Percentiles rank a stretch among this genome's conserved stretches.
Evolutionary conservation across 2,888 invertebrate genomes (phyloP).

Genomic region (Biston stratarius): DNA sequence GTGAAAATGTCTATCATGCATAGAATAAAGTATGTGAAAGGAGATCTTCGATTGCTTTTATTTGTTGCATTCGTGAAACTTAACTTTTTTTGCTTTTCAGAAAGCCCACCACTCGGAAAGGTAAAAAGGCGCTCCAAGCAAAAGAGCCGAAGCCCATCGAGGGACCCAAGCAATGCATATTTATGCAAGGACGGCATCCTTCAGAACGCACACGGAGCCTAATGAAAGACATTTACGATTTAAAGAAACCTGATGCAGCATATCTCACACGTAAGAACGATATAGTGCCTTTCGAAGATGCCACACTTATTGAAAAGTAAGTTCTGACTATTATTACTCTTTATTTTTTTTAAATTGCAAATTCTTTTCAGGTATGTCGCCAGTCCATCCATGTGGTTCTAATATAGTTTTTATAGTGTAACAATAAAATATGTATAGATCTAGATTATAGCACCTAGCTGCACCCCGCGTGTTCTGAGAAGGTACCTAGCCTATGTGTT

Average conservation of each 20-base stretch:
- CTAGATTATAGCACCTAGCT: no score
- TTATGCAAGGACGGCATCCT: conserved; percentile 94
- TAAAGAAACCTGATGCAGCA: conserved; percentile 95
- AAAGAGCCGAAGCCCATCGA: conserved; percentile 96
- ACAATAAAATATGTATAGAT: no score
- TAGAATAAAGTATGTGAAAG: conserved; percentile 69
- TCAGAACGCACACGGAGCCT: conserved; percentile 89
- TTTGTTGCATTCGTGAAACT: neutral
- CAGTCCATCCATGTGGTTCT: no score
- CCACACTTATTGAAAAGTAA: conserved; percentile 92
- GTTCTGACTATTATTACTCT: conserved; percentile 49
- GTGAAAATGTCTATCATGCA: conserved; percentile 72
- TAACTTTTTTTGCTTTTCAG: conserved; percentile 78
- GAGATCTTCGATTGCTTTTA: neutral
- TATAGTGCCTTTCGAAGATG: conserved; percentile 96
- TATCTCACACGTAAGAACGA: conserved; percentile 94
- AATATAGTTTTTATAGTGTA: no score
- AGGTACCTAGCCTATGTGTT: no score
- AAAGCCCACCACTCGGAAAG: conserved; percentile 95
- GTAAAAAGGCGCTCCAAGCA: conserved; percentile 93
- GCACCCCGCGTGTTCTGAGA: no score
- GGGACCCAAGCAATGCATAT: conserved; percentile 93
- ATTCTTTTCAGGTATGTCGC: no score
- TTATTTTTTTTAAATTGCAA: neutral
- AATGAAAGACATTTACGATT: conserved; percentile 94